Base-by-base conservation (phyloP, 1,140 invertebrate species). In the Diplogasteroides magnus region DNA sequence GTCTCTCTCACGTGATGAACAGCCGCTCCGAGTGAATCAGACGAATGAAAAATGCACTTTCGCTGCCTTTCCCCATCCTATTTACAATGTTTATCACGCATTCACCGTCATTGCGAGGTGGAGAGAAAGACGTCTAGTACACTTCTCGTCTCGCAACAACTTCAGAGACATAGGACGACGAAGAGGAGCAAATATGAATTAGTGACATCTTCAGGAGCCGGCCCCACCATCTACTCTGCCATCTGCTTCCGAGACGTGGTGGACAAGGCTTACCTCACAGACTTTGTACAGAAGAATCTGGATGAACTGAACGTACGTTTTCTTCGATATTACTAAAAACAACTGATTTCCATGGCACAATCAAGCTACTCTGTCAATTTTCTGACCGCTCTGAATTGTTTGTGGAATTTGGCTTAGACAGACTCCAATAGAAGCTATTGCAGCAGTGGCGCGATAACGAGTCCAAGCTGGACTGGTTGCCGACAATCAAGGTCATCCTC, bases 151-250 rank as follows among this genome's bases (percentile, higher is more conserved):
- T 56, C 23, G 15, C 55, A 19, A 15, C 55, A 19, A 0, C 15
- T 19, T 56, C 15, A 56, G 55, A 56, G 55, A 56, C 55, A 56
- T n/a, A n/a, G n/a, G n/a, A n/a, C n/a, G n/a, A n/a, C n/a, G n/a
- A n/a, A 56, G 23, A 56, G 23, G 23, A 56, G 55, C 15, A 26
- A 61, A 14, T 15, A 0, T 1, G 11, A 26, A 61, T 1, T 61
- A 0, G 6, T 15, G 25, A 25, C 23, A 56, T 23, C 0, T 19
- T 61, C 19, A 61, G n/a, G 15, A 19, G 32, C 67, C 13, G 77
- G 77, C 11, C 77, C 77, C 15, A 80, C 77, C 55, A 69, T 80
- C 31, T 80, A 80, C 59, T 73, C 74, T 28, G 77, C 77, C 19
- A 72, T 78, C 15, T 73, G 78, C 61, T 78, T 78, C 68, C 77